A percentile compares a stretch with the other conserved stretches of the same genome.
Conservation (phyloP, 2,797 vertebrate genomes). For the Coccyzus lansbergi region DNA sequence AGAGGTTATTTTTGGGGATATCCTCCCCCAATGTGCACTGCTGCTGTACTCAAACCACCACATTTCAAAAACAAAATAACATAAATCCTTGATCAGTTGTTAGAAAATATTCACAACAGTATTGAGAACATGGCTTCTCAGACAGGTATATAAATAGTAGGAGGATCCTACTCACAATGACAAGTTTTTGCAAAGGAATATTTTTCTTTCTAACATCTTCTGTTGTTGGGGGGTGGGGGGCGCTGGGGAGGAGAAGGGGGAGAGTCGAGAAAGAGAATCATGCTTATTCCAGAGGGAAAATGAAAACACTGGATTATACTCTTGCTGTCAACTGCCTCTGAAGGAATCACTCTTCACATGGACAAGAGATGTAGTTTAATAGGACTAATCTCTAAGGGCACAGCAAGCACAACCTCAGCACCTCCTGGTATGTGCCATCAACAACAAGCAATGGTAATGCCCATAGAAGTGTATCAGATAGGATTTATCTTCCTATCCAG, state of each 20-base stretch:
- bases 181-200: not conserved
- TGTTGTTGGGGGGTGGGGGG: not conserved
- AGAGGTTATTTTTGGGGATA: not conserved
- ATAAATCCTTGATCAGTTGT: not conserved
- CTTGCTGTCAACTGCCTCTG: not conserved
- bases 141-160: not conserved
- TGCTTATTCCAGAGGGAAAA: not conserved
- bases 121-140: not conserved
- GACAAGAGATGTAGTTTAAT: not conserved
- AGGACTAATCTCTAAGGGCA: not conserved
- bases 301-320: not conserved
- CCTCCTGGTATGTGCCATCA: rapidly evolving
- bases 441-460: not conserved
- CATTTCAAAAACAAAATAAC: not conserved
- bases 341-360: not conserved
- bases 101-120: not conserved
- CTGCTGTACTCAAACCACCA: not conserved
- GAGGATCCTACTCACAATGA: not conserved
- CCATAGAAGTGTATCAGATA: rapidly evolving
- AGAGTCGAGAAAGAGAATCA: too few relatives aligned
- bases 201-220: not conserved
- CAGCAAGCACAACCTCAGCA: not conserved
- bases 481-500: not conserved
- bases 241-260: too few relatives aligned
- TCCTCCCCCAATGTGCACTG: rapidly evolving